Evolutionary conservation across 2,888 invertebrate species (phyloP).

Genomic region (Heteropelma amictum): DNA sequence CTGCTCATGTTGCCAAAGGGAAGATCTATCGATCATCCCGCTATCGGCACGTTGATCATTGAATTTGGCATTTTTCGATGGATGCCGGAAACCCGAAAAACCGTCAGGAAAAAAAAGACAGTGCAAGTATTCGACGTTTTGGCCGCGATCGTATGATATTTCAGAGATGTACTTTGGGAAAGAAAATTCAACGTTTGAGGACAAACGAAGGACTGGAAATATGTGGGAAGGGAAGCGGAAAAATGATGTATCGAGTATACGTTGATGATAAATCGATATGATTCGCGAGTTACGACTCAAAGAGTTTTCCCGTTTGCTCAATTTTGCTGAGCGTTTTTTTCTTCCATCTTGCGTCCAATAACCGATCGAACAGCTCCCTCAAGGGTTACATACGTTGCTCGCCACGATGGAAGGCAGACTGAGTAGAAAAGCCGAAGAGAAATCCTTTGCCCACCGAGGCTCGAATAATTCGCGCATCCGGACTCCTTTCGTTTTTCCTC

Average conservation of each 20-base stretch:
- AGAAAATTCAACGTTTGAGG: too few relatives aligned
- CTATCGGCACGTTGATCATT: too few relatives aligned
- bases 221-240: background rate
- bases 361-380: conserved; percentile 64
- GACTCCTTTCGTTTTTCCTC: conserved; percentile 10
- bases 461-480: conserved; percentile 72
- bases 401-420: conserved; percentile 4
- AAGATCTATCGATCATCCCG: too few relatives aligned
- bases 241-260: background rate
- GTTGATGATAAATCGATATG: background rate
- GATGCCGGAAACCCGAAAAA: too few relatives aligned
- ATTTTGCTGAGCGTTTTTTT: conserved; percentile 3
- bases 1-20: too few relatives aligned
- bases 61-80: too few relatives aligned
- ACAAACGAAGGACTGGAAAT: background rate
- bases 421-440: conserved; percentile 57
- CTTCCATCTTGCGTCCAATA: conserved; percentile 65
- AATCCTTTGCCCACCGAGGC: conserved; percentile 76
- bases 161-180: too few relatives aligned
- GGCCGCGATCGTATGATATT: too few relatives aligned
- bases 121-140: too few relatives aligned
- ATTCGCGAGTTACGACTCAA: conserved; percentile 42
- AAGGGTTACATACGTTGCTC: conserved; percentile 41
- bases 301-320: conserved; percentile 15
- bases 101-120: too few relatives aligned